These are phyloP conservation scores for Gobionotothen gibberifrons DNA, from an alignment of 2,797 vertebrate species.

Conservation along the genomic window DNA sequence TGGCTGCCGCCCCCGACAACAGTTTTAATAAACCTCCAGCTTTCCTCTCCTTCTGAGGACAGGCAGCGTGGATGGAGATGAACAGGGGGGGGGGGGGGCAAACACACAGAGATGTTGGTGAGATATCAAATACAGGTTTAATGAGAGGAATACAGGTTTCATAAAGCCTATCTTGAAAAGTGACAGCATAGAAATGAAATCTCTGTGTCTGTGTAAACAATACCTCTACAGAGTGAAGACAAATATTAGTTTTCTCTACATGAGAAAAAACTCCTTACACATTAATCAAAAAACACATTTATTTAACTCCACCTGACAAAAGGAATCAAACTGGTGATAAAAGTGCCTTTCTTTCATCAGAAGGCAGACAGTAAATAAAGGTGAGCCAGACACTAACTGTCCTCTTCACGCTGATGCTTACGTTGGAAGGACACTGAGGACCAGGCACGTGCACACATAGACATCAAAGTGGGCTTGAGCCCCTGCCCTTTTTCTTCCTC, in stretches of 20 bases:
- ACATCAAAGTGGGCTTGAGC: too few relatives aligned
- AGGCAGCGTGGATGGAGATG: not conserved
- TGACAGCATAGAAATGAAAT: constrained; percentile 15
- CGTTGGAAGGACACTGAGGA: not conserved
- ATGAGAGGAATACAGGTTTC: constrained; percentile 12
- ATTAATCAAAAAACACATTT: constrained; percentile 17
- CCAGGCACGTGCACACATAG: too few relatives aligned
- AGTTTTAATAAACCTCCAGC: constrained; percentile 93
- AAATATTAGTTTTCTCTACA: not conserved
- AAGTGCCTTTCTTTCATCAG: constrained; percentile 1
- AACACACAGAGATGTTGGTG: not conserved
- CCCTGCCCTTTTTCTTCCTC: too few relatives aligned
- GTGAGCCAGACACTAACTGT: not conserved
- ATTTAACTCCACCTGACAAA: constrained; percentile 6
- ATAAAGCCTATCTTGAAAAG: constrained; percentile 16
- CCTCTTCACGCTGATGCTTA: not conserved
- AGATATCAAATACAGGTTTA: too few relatives aligned
- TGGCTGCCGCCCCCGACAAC: constrained; percentile 92
- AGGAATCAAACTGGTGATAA: constrained; percentile 4
- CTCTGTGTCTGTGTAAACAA: constrained; percentile 20
- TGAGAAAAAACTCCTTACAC: not conserved
- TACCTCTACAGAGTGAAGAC: not conserved
- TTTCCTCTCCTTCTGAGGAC: constrained; percentile 94
- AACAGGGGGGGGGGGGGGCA: not conserved
- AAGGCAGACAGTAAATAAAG: not conserved